phyloP scores from a whole-genome alignment of 2,888 invertebrate species.

The Lithodes maja region DNA sequence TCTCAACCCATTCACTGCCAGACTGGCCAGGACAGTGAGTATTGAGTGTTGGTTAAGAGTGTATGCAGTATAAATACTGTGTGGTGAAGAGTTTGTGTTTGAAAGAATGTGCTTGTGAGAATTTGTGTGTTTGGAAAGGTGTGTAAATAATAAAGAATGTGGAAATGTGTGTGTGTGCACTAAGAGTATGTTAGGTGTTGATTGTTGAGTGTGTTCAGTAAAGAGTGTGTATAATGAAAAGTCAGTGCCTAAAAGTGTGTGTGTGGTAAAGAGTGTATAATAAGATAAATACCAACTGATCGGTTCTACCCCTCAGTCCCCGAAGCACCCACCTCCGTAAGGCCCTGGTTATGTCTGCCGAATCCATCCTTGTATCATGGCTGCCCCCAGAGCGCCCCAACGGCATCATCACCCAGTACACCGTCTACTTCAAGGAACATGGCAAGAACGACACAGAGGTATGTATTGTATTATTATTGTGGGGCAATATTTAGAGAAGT shows the following conservation, averaged over 20 bases:
- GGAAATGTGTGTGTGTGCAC: too few species aligned
- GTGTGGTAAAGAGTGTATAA: too few species aligned
- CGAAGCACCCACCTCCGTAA: constrained; percentile 95
- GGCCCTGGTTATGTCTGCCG: constrained; percentile 92
- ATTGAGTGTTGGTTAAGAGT: not conserved
- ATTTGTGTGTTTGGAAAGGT: not conserved
- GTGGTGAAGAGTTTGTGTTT: too few species aligned
- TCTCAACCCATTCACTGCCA: constrained; percentile 91
- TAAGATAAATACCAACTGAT: too few species aligned
- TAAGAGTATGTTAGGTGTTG: too few species aligned
- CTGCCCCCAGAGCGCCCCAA: constrained; percentile 93
- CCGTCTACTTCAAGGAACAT: constrained; percentile 83
- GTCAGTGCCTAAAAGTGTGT: too few species aligned
- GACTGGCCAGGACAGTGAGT: constrained; percentile 94
- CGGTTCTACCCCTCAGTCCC: constrained; percentile 81
- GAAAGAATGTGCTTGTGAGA: not conserved
- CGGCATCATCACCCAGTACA: constrained; percentile 94
- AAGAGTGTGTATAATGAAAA: too few species aligned
- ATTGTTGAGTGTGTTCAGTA: too few species aligned
- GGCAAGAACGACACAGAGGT: constrained; percentile 73
- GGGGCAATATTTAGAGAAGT: too few species aligned
- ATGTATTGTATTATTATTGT: constrained; percentile 12
- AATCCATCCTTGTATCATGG: constrained; percentile 95
- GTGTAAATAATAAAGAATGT: too few species aligned
- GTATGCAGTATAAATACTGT: too few species aligned